Percentiles rank a stretch among this genome's conserved stretches.
Evolutionary conservation across 2,888 invertebrate genomes (phyloP).

Genomic region (Graphium colonna): DNA sequence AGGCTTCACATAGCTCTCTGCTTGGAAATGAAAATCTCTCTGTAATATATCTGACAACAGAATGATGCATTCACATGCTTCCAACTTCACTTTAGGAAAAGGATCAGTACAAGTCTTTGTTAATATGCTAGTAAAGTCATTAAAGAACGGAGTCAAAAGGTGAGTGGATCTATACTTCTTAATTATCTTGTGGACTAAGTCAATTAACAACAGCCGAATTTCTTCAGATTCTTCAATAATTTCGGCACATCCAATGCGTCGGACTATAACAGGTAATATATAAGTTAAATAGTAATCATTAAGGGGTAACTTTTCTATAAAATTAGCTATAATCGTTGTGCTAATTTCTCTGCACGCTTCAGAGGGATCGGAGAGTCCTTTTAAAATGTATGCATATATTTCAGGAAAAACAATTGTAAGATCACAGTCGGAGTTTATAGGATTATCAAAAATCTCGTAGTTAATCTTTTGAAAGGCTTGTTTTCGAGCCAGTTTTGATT

Average conservation of each 20-base stretch:
- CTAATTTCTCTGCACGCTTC: slow-evolving; percentile 83
- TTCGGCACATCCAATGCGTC: slow-evolving; percentile 89
- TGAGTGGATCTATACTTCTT: slow-evolving; percentile 81
- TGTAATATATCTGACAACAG: slow-evolving; percentile 82
- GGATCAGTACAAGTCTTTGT: slow-evolving; percentile 86
- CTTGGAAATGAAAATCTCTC: slow-evolving; percentile 86
- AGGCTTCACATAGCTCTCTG: slow-evolving; percentile 87
- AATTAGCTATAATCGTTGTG: slow-evolving; percentile 76
- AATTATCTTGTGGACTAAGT: slow-evolving; percentile 84
- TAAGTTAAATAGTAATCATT: slow-evolving; percentile 88
- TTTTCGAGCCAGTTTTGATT: slow-evolving; percentile 80
- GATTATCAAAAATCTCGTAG: slow-evolving; percentile 64
- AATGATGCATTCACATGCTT: slow-evolving; percentile 86
- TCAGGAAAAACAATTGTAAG: slow-evolving; percentile 55
- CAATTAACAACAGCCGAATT: slow-evolving; percentile 85
- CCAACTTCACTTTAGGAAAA: slow-evolving; percentile 89
- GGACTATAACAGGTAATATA: slow-evolving; percentile 86
- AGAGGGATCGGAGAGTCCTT: slow-evolving; percentile 75
- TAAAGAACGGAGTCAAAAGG: slow-evolving; percentile 83
- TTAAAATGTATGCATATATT: slow-evolving; percentile 62
- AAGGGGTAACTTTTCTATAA: slow-evolving; percentile 79
- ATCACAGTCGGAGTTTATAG: slow-evolving; percentile 56
- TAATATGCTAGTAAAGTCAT: slow-evolving; percentile 87
- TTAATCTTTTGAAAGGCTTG: slow-evolving; percentile 77
- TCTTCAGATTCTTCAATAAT: slow-evolving; percentile 87